Base-by-base conservation (phyloP, 1,140 invertebrate genomes). In the Drosophila pandora region DNA sequence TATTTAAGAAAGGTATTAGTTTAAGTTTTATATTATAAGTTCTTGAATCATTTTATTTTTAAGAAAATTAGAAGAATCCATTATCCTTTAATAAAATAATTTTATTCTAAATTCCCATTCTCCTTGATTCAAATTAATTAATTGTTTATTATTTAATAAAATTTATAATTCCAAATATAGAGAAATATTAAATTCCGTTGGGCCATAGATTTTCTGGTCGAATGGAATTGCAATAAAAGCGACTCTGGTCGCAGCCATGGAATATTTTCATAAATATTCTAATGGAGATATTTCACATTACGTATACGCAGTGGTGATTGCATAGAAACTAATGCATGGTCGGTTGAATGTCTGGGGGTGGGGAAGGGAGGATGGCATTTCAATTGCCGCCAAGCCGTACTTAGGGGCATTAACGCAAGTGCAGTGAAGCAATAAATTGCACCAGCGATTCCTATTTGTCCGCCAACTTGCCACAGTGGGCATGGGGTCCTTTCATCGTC, bases 391-490 rank as follows among this genome's bases (percentile, higher is more conserved):
- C 54, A 37, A 54, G 68, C 52, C 54, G 68, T 64, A 76, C 76
- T 75, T 76, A 52, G 72, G 47, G 62, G 72, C 62, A 76, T 76
- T 76, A 76, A 50, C 62, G 56, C 71, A 56, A 75, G 52, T 76
- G 73, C 71, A 76, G 56, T 56, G 37, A 45, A 76, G 72, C 72
- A 76, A 76, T 76, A 76, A 76, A 76, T 76, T 76, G 73, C 73
- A 76, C 76, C 55, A 49, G 45, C 73, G 54, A 68, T 59, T 68
- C 75, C 54, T 55, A 21, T 43, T 43, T 43, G 13, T 43, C 41
- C 41, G 13, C 41, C 41, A 43, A 17, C n/a, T 17, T 7, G 13
- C 41, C 41, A 17, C 17, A 7, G 17, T 43, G 41, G 41, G 3
- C 25, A 28, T 5, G 1, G 7, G 3, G 34, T 10, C 30, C 12